phyloP scores from a whole-genome alignment of 2,797 vertebrate genomes.

The Ciconia nigra region DNA sequence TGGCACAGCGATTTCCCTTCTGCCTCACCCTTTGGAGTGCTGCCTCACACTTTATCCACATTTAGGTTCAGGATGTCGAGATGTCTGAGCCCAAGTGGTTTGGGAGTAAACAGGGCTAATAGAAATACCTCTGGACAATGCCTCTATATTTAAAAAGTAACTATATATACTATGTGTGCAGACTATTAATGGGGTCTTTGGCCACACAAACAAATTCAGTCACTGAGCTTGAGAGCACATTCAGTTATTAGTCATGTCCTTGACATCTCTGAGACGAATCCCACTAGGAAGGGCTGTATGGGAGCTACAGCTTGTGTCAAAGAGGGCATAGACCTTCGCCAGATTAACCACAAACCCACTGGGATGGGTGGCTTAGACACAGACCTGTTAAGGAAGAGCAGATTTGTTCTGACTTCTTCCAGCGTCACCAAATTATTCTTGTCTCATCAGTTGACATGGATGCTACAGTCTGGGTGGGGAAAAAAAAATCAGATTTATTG shows the following conservation, averaged over 20 bases:
- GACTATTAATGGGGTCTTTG: conserved; percentile 10
- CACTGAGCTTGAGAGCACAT: background rate
- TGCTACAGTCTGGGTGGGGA: background rate
- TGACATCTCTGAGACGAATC: background rate
- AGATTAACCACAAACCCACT: conserved; percentile 24
- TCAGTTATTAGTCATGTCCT: background rate
- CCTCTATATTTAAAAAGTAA: conserved; percentile 31
- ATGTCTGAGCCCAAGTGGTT: conserved; percentile 29
- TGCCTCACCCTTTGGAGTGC: conserved; percentile 3
- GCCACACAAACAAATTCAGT: background rate
- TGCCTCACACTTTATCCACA: background rate
- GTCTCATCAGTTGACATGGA: conserved; percentile 16
- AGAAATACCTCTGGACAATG: conserved; percentile 52
- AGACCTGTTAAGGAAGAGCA: background rate
- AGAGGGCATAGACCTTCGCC: background rate
- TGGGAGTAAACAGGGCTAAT: background rate
- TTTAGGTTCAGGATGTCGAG: background rate
- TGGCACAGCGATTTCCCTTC: background rate
- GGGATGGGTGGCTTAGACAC: background rate
- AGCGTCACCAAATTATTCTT: conserved; percentile 30
- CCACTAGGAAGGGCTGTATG: background rate
- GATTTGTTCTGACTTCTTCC: background rate
- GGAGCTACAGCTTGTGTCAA: background rate
- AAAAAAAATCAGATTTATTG: conserved; percentile 19
- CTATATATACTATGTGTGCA: conserved; percentile 14